phyloP scores from a whole-genome alignment of 2,797 vertebrate species.

The Girardinus metallicus region DNA sequence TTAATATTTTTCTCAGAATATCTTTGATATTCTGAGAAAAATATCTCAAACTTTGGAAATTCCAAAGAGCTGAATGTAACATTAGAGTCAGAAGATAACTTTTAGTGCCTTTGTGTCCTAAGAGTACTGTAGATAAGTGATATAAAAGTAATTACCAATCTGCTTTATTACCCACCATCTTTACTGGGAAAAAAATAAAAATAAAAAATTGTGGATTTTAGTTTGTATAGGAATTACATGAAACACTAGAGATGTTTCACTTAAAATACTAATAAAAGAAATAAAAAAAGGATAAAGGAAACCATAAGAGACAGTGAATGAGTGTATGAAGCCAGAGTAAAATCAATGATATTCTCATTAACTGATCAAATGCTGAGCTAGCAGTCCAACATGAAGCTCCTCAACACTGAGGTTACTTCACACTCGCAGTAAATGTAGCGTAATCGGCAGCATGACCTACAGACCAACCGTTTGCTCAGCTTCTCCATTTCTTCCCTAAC shows the following conservation, averaged over 20 bases:
- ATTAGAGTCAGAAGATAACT: neutral
- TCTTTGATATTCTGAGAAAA: too few species aligned
- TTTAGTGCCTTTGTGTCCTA: too few species aligned
- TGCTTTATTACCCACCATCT: neutral
- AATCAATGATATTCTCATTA: neutral
- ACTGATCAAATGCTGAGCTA: slow-evolving; percentile 8
- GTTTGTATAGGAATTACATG: neutral
- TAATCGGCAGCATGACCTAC: slow-evolving; percentile 43
- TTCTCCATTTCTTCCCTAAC: slow-evolving; percentile 35
- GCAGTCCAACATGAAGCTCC: neutral
- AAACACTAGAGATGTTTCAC: neutral
- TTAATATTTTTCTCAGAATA: too few species aligned
- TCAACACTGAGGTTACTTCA: slow-evolving; percentile 8
- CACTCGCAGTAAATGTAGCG: slow-evolving; percentile 31
- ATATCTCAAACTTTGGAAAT: neutral
- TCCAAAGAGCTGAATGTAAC: neutral
- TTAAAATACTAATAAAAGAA: neutral
- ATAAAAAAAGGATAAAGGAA: neutral
- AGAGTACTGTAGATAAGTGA: neutral
- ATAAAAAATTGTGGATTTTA: too few species aligned
- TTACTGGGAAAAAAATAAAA: neutral
- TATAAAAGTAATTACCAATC: neutral
- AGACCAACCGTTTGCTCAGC: slow-evolving; percentile 35
- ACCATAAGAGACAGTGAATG: neutral
- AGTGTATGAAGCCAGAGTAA: slow-evolving; percentile 6